A percentile compares a stretch with the other conserved stretches of the same genome.
Evolutionary conservation across 2,113 vertebrate species (phyloP).

Genomic region (Salvelinus sp.): DNA sequence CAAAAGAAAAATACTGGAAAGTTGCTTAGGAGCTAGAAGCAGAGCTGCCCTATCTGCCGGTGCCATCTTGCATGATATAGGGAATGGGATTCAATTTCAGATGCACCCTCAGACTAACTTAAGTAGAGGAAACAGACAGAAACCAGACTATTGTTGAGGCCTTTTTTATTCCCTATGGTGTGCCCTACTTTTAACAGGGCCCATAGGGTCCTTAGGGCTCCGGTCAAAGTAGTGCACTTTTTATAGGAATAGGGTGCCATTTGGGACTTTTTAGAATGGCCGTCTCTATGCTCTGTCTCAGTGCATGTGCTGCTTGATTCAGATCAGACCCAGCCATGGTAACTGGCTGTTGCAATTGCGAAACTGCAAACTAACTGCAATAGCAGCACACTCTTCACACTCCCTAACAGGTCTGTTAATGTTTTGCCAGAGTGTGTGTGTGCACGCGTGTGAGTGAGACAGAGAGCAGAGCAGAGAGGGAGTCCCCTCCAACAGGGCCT

Average conservation of each 20-base stretch:
- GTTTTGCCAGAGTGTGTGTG: not conserved
- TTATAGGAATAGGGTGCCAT: not conserved
- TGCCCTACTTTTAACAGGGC: too few species aligned
- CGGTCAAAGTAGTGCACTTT: too few species aligned
- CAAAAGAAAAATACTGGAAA: too few species aligned
- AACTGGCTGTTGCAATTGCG: not conserved
- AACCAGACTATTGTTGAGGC: not conserved
- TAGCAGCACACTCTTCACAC: not conserved
- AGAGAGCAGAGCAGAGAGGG: too few species aligned
- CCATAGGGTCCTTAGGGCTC: too few species aligned
- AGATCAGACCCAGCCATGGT: not conserved
- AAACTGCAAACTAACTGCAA: not conserved
- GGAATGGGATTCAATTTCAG: too few species aligned
- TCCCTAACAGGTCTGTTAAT: not conserved
- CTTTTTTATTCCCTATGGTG: too few species aligned
- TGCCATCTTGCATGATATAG: too few species aligned
- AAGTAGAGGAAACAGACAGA: not conserved
- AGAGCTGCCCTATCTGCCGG: too few species aligned
- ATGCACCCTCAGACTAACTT: too few species aligned
- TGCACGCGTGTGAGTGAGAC: not conserved
- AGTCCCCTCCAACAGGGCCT: slow-evolving; percentile 14
- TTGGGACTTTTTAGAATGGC: not conserved
- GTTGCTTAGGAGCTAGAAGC: too few species aligned
- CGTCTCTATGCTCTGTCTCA: not conserved
- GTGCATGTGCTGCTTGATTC: not conserved